A percentile compares a stretch with the other conserved stretches of the same genome.
Conservation (phyloP, 1,140 invertebrate genomes). For the Neoseiulus cucumeris region DNA sequence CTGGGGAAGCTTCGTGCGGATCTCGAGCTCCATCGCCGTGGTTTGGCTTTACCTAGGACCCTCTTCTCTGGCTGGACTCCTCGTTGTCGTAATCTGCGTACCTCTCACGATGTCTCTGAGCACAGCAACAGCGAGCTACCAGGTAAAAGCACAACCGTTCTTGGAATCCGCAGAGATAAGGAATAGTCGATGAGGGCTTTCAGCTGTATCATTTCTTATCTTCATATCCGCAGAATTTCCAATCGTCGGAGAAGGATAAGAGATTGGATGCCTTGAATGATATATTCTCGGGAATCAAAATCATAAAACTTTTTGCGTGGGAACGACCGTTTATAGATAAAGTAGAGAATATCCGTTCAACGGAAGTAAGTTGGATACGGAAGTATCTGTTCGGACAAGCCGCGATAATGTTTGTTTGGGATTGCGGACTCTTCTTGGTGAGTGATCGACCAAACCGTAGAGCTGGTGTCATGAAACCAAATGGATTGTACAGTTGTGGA, state of each 20-base stretch:
- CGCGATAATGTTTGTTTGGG: conserved; percentile 25
- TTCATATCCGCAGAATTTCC: conserved; percentile 13
- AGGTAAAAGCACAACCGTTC: neutral
- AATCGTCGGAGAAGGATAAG: conserved; percentile 28
- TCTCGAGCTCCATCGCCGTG: conserved; percentile 14
- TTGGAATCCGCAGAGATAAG: neutral
- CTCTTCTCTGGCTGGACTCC: conserved; percentile 28
- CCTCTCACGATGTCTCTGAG: conserved; percentile 30
- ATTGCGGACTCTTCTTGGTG: conserved; percentile 85
- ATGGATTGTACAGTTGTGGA: too few species aligned
- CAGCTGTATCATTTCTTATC: neutral
- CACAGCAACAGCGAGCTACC: conserved; percentile 11
- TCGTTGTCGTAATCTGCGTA: conserved; percentile 28
- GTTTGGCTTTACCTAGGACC: conserved; percentile 23
- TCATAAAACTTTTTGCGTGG: conserved; percentile 36
- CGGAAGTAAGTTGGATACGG: conserved; percentile 18
- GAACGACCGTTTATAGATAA: conserved; percentile 19
- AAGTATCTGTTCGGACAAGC: conserved; percentile 19
- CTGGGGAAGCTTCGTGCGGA: conserved; percentile 17
- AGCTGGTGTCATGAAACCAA: too few species aligned
- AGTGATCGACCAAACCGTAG: too few species aligned
- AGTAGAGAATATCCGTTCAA: conserved; percentile 18
- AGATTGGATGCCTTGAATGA: conserved; percentile 85
- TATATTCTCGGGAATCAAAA: conserved; percentile 53
- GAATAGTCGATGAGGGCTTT: neutral